Conservation (phyloP, 2,113 vertebrate species). For the Cathartes aura region DNA sequence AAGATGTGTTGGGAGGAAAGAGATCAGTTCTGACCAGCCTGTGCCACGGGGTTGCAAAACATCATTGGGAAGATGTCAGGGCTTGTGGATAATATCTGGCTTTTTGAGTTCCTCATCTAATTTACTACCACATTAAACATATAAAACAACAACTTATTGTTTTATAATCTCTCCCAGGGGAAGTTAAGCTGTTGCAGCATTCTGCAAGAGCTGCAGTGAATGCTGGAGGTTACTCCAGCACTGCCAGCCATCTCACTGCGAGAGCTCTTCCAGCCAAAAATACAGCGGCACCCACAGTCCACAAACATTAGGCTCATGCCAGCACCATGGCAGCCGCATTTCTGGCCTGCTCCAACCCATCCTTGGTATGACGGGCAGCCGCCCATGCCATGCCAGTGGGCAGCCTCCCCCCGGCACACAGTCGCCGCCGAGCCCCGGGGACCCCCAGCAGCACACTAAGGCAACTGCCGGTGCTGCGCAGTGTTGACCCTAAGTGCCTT, state of each 20-base stretch:
- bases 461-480: accelerated
- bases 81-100: background rate
- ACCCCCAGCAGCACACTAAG: background rate
- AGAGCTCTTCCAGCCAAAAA: background rate
- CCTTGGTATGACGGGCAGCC: background rate
- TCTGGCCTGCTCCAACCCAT: background rate
- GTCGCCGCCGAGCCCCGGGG: accelerated
- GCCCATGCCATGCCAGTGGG: accelerated
- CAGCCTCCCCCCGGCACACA: accelerated
- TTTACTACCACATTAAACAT: slow-evolving; percentile 26
- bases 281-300: background rate
- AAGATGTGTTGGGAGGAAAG: background rate
- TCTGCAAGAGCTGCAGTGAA: background rate
- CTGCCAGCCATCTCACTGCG: background rate
- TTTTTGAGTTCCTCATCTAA: slow-evolving; percentile 2
- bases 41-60: background rate
- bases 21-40: background rate
- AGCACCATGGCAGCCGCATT: accelerated
- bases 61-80: background rate
- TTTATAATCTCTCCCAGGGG: background rate
- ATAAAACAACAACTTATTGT: background rate
- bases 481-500: background rate
- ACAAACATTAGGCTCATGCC: background rate
- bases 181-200: background rate
- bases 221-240: background rate